These are phyloP conservation scores for Peromyscus attwateri DNA, from an alignment of 2,797 vertebrate genomes.

Conservation along the genomic window DNA sequence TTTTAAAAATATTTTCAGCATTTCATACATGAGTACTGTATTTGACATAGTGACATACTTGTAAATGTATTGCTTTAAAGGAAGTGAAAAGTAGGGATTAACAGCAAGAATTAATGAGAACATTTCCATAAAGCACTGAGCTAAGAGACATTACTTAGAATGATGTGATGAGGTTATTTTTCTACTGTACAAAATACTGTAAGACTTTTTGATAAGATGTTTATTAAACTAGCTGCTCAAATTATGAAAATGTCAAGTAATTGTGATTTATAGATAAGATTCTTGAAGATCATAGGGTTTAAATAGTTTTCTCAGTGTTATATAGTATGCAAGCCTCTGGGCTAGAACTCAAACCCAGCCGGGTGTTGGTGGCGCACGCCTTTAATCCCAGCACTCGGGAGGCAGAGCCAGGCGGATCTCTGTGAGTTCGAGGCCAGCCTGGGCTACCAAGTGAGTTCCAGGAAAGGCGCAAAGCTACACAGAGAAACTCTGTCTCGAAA, in stretches of 20 bases:
- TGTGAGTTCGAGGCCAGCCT: no score
- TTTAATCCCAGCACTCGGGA: no score
- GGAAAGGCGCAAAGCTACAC: no score
- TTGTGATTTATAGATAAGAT: constrained; percentile 29
- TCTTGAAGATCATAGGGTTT: neutral
- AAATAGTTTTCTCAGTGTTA: constrained; percentile 9
- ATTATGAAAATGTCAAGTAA: constrained; percentile 20
- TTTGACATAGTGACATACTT: constrained; percentile 15
- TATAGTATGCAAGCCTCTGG: neutral
- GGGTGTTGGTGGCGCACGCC: no score
- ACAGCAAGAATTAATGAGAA: constrained; percentile 28
- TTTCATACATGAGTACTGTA: neutral
- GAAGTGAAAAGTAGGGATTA: constrained; percentile 9
- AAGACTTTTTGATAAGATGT: neutral
- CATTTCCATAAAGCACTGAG: constrained; percentile 21
- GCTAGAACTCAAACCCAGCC: no score
- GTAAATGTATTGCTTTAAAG: constrained; percentile 8
- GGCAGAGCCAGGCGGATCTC: no score
- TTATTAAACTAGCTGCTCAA: constrained; percentile 49
- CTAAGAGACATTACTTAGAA: constrained; percentile 36
- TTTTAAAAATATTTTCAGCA: neutral
- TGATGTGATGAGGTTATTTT: constrained; percentile 18
- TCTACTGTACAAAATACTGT: neutral
- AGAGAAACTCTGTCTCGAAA: no score
- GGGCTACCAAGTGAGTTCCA: no score